These are phyloP conservation scores for Characodon lateralis DNA, from an alignment of 2,797 vertebrate genomes.

Conservation along the genomic window DNA sequence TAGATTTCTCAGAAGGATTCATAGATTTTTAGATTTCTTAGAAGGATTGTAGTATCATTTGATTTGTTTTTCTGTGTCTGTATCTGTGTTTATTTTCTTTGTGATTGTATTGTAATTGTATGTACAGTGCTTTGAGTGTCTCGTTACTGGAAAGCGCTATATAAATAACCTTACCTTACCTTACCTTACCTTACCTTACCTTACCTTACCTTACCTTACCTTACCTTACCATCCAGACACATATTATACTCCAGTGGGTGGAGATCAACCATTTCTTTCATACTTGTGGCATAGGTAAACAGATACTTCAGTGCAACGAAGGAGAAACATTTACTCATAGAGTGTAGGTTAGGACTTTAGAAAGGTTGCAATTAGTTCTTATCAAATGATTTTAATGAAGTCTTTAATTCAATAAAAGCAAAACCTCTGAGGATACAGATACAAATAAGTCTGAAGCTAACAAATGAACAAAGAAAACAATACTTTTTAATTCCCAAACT, in stretches of 20 bases:
- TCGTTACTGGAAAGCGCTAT: too few relatives aligned
- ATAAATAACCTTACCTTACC: too few relatives aligned
- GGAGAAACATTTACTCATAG: background rate
- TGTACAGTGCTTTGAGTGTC: too few relatives aligned
- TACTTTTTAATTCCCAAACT: background rate
- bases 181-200: too few relatives aligned
- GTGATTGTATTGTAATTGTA: too few relatives aligned
- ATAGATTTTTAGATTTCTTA: too few relatives aligned
- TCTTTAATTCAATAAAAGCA: background rate
- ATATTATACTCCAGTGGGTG: background rate
- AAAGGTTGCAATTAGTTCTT: background rate
- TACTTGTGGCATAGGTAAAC: background rate
- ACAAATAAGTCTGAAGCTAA: background rate
- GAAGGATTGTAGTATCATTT: too few relatives aligned
- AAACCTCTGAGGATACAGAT: background rate
- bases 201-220: too few relatives aligned
- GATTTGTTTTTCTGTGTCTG: too few relatives aligned
- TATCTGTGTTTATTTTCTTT: too few relatives aligned
- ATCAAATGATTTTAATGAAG: background rate
- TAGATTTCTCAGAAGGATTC: too few relatives aligned
- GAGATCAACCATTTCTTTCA: slow-evolving; percentile 2
- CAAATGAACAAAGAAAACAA: background rate
- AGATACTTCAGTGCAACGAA: background rate
- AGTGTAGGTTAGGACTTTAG: background rate
- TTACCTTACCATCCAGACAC: background rate